phyloP scores from a whole-genome alignment of 2,113 vertebrate species.

The Pao palembangensis region DNA sequence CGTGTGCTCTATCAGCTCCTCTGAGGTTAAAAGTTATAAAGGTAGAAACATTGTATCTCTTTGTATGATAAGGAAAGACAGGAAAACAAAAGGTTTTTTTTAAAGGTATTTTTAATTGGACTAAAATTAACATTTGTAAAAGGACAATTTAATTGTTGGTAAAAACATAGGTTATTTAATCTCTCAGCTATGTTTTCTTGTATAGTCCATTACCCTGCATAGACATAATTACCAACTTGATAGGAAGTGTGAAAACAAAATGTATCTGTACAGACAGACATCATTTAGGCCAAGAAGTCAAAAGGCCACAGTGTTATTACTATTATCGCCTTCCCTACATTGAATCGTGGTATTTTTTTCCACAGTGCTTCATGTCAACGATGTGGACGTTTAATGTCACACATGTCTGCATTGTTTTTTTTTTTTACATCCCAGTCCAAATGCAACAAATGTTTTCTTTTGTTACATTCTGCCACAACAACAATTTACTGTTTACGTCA shows the following conservation, averaged over 20 bases:
- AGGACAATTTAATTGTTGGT: conserved; percentile 37
- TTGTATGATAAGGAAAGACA: neutral
- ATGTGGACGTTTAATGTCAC: conserved; percentile 6
- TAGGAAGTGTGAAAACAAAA: conserved; percentile 6
- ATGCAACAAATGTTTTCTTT: neutral
- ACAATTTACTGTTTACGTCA: conserved; percentile 23
- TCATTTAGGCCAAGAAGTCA: conserved; percentile 10
- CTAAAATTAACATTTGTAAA: conserved; percentile 44
- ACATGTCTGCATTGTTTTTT: conserved; percentile 1
- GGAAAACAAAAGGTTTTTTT: neutral
- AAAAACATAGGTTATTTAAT: conserved; percentile 55
- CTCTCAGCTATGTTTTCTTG: conserved; percentile 22
- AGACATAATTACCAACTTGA: conserved; percentile 33
- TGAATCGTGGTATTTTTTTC: conserved; percentile 10
- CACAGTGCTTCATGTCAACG: conserved; percentile 47
- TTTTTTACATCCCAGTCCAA: conserved; percentile 14
- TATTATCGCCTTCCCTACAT: conserved; percentile 6
- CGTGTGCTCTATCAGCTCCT: neutral
- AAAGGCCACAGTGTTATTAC: conserved; percentile 32
- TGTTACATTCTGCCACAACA: conserved; percentile 8
- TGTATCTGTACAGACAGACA: conserved; percentile 27
- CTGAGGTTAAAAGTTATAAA: neutral
- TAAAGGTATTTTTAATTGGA: conserved; percentile 54
- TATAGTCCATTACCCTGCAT: conserved; percentile 31
- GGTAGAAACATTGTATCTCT: neutral